Base-by-base conservation (phyloP, 2,888 invertebrate species). In the Drosophila yooni region DNA sequence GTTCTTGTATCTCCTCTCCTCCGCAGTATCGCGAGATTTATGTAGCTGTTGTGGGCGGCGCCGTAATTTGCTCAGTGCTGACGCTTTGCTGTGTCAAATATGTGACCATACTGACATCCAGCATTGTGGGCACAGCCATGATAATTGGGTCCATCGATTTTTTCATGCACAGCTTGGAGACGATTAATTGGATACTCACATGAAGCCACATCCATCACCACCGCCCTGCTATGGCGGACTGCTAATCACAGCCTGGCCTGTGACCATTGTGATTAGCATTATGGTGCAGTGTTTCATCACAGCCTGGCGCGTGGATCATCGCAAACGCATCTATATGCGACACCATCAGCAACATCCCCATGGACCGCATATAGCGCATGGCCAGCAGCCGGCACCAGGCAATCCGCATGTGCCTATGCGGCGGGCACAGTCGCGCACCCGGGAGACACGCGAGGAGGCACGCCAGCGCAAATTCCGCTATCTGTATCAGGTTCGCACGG, bases 401-500 rank as follows among this genome's bases (percentile, higher is more conserved):
- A 74, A 83, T 67, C 72, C 83, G 21, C 76, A 83, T 69, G 70
- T 72, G 63, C 77, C 89, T 4, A 82, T 88, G 53, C 76, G 89
- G 0, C 87, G 92, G 0, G 78, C 91, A 2, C 90, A 92, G 61
- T 94, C 95, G 10, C 93, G 96, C 76, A 96, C 96, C 0, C 94
- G 96, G 68, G 96, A 97, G 90, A 96, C 96, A 69, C 94, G 96
- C 62, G 97, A 97, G 74, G 96, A 97, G 93, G 95, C 96, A 93
- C 94, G 96, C 64, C 97, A 97, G 92, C 95, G 96, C 92, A 97
- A 97, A 92, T 98, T 97, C 92, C 94, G 97, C 79, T 97, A 98
- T 92, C 94, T 98, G 78, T 98, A 98, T 94, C 97, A 98, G 94
- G 97, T 97, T 67, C 95, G 98, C 83, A 96, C 97, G 11, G 96